Evolutionary conservation across 2,113 vertebrate genomes (phyloP), one percentile per base, ranked within the genome.

Genomic region (Okapia johnstoni): DNA sequence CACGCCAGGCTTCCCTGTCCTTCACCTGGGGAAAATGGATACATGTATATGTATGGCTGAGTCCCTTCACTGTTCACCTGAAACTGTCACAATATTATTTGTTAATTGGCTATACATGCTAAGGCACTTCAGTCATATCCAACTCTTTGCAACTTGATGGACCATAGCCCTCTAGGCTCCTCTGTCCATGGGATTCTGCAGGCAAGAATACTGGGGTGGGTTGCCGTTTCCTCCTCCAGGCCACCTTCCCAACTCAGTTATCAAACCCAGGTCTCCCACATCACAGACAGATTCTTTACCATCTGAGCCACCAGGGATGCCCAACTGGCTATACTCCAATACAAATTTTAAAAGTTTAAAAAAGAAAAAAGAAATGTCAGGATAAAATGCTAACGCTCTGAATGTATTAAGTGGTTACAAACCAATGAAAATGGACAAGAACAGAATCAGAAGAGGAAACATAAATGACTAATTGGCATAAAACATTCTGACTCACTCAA

Each of bases 371-470:
- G 25, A 46, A 77, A 16, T 46, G 40, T 46, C 77, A 52, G 77
- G 80, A 66, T 79, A 80, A 93, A 98, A 97, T 90, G 63, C 88
- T 63, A 92, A 87, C 28, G 3, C 9, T 54, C 48, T 54, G 28
- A 95, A 58, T 43, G 23, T 10, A 28, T 40, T 43, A 96, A 58
- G 16, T 36, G 36, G 11, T 84, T 87, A 79, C 28, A 58, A 90
- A 63, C 7, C 80, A 63, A 2, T 48, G 60, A 70, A 79, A 73
- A n/a, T 5, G 15, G 57, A 85, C 30, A 85, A 54, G 52, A 96
- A 60, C 9, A 80, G 40, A 83, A 93, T 60, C 14, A 36, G 21
- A 52, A 88, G 19, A 33, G 10, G 26, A 66, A 85, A 60, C 26
- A 58, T 4, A 77, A 50, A 33, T 85, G 61, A 36, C 13, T 40